phyloP scores from a whole-genome alignment of 1,140 invertebrate species.

The Helicoverpa armigera region DNA sequence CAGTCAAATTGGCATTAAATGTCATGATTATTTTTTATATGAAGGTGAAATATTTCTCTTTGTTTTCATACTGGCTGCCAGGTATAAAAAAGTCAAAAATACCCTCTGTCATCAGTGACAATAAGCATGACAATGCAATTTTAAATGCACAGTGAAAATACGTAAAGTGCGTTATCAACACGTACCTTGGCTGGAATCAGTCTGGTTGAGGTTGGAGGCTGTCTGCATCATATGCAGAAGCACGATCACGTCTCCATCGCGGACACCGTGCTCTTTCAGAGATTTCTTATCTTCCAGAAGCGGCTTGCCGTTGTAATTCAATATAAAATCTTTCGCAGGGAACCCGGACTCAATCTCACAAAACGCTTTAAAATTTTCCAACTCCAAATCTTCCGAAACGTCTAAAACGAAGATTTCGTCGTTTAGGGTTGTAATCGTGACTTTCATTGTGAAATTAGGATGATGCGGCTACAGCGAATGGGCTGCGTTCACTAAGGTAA shows the following conservation, averaged over 20 bases:
- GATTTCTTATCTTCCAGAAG: constrained; percentile 94
- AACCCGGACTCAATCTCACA: constrained; percentile 97
- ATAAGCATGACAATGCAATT: constrained; percentile 77
- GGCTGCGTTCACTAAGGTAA: constrained; percentile 56
- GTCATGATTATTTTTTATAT: constrained; percentile 36
- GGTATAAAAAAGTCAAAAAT: constrained; percentile 57
- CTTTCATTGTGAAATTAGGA: constrained; percentile 90
- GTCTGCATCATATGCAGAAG: constrained; percentile 91
- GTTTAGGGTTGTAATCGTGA: constrained; percentile 95
- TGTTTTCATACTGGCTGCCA: constrained; percentile 47
- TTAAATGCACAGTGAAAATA: constrained; percentile 55
- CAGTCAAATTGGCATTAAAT: constrained; percentile 28
- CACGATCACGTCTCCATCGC: constrained; percentile 95
- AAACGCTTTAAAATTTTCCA: constrained; percentile 98
- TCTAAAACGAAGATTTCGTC: constrained; percentile 96
- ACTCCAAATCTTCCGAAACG: constrained; percentile 96
- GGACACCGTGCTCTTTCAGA: constrained; percentile 92
- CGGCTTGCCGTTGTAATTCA: constrained; percentile 95
- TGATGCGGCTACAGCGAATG: constrained; percentile 54
- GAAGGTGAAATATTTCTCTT: constrained; percentile 23
- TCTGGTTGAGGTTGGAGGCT: constrained; percentile 66
- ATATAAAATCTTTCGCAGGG: constrained; percentile 92
- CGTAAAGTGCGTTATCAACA: constrained; percentile 43
- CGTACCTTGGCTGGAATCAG: constrained; percentile 76
- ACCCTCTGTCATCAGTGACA: constrained; percentile 65